phyloP scores from a whole-genome alignment of 2,113 vertebrate genomes.

The Tor tambroides region DNA sequence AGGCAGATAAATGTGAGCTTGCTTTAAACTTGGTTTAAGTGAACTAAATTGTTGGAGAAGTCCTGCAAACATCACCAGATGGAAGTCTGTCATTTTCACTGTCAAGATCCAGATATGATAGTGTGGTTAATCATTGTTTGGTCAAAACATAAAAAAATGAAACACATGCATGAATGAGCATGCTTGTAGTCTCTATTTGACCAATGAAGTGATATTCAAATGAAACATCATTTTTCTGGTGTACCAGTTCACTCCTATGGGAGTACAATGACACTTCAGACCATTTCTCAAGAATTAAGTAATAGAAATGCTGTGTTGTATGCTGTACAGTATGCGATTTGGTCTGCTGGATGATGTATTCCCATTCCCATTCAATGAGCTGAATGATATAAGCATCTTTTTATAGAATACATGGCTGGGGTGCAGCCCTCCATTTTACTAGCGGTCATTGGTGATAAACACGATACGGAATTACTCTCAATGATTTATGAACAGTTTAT shows the following conservation, averaged over 20 bases:
- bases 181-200: no score
- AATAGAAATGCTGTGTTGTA: background rate
- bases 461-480: background rate
- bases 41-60: no score
- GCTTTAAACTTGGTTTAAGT: no score
- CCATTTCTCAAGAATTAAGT: background rate
- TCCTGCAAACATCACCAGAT: no score
- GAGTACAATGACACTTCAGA: background rate
- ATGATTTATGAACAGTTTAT: constrained; percentile 27
- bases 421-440: background rate
- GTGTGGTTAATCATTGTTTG: no score
- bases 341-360: background rate
- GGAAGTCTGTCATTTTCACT: no score
- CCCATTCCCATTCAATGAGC: constrained; percentile 8
- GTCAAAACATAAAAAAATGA: no score
- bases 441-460: background rate
- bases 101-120: no score
- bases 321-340: background rate
- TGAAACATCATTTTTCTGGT: background rate
- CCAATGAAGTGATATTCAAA: background rate
- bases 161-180: no score
- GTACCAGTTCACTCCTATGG: background rate
- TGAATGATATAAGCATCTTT: constrained; percentile 17
- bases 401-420: background rate
- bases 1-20: no score